Evolutionary conservation across 2,888 invertebrate species (phyloP).

Genomic region (Zhuqinia jingwanae): DNA sequence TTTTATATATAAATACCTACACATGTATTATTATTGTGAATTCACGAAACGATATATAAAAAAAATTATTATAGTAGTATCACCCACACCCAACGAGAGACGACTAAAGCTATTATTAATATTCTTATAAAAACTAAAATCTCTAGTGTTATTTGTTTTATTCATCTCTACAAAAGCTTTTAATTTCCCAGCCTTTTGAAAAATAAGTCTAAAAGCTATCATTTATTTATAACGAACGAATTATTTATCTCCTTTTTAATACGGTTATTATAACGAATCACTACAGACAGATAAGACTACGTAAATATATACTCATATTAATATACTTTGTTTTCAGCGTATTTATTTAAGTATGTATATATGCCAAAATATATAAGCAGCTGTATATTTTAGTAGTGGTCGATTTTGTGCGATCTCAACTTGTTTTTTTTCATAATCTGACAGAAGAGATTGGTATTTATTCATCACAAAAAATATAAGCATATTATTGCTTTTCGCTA

Average conservation of each 20-base stretch:
- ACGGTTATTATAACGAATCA: conserved; percentile 13
- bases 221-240: not conserved
- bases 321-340: not conserved
- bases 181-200: conserved; percentile 34
- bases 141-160: conserved; percentile 9
- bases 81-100: not conserved
- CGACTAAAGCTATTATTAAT: conserved; percentile 10
- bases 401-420: too few species aligned
- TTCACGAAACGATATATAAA: too few species aligned
- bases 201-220: conserved; percentile 23
- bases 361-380: conserved; percentile 7
- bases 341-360: not conserved
- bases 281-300: conserved; percentile 24
- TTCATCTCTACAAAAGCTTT: conserved; percentile 39
- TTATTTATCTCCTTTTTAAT: not conserved
- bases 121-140: conserved; percentile 8
- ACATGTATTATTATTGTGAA: too few species aligned
- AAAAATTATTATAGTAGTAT: too few species aligned
- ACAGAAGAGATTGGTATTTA: not conserved
- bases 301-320: not conserved
- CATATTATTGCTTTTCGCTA: not conserved
- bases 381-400: not conserved
- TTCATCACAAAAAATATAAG: not conserved
- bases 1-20: too few species aligned
- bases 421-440: too few species aligned